A percentile compares a stretch with the other conserved stretches of the same genome.
phyloP scores from a whole-genome alignment of 2,113 vertebrate species.

The Suncus etruscus region DNA sequence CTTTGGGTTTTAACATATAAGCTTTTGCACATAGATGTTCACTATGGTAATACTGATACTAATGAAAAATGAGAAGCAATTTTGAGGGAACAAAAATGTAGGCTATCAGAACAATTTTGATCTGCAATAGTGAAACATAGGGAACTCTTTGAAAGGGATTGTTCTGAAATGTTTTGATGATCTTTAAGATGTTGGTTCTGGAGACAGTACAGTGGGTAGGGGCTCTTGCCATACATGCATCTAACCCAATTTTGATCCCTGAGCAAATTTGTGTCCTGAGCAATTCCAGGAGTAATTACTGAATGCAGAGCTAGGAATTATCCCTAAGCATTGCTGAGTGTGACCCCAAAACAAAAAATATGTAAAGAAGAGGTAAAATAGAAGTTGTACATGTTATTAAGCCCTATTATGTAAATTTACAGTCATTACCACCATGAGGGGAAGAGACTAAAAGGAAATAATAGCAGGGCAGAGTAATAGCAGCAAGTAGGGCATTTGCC shows the following conservation, averaged over 20 bases:
- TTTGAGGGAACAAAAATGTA: neutral
- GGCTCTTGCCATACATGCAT: too few species aligned
- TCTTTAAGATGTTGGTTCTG: neutral
- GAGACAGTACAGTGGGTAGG: too few species aligned
- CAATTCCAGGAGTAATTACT: too few species aligned
- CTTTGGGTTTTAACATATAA: neutral
- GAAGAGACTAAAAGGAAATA: too few species aligned
- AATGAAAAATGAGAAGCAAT: neutral
- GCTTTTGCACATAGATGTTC: conserved; percentile 3
- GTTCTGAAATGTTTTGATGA: neutral
- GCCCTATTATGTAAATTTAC: neutral
- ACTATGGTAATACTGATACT: neutral
- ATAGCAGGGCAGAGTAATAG: too few species aligned
- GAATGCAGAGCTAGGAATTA: too few species aligned
- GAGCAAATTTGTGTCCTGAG: too few species aligned
- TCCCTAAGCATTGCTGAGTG: too few species aligned
- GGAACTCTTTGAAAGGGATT: neutral
- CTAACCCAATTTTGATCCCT: too few species aligned
- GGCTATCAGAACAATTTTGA: neutral
- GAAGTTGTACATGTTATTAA: neutral
- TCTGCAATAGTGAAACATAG: neutral
- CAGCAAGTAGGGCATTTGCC: too few species aligned
- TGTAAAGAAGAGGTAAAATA: neutral
- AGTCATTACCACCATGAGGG: too few species aligned
- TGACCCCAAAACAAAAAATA: too few species aligned